Evolutionary conservation across 2,113 vertebrate species (phyloP), one percentile per base, ranked within the genome.

Genomic region (Brachyhypopomus occidentalis): DNA sequence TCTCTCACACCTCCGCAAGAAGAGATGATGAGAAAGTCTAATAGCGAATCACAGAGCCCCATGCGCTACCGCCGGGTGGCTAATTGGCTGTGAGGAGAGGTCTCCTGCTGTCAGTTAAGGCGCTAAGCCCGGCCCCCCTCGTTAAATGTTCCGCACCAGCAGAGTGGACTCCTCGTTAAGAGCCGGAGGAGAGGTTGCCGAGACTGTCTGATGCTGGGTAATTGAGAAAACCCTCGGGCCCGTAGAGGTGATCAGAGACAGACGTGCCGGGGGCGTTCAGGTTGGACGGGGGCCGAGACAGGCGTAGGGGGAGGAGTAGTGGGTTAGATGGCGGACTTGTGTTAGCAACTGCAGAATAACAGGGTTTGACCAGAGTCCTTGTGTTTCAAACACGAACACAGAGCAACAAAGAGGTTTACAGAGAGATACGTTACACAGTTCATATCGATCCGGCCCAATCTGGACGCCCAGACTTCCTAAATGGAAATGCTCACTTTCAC

Each of bases 31-130:
- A 77, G 69, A 66, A 30, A 27, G 70, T 78, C 55, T 59, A 83
- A 77, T 78, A 83, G 55, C 77, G 16, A 52, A 59, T 56, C 45
- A 52, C 45, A 52, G 45, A 52, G 45, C 45, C 12, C 12, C 3
- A 52, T 14, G 45, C 14, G 45, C 45, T 52, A 66, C 77, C 52
- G 19, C 14, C 34, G 11, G 17, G 66, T 30, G 27, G 71, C 34
- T 84, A 83, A 80, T 80, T 80, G 80, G 73, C 74, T 62, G 67
- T 27, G 62, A 66, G 63, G 69, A 72, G 5, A 69, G 76, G 34
- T 76, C 66, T 19, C 76, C 60, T 30, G 27, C 63, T 66, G 74
- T 78, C 83, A 84, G 64, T 75, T 75, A 72, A 56, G 62, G 7
- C 34, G 12, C 52, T 67, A 34, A 25, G 5, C 56, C 11, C 25